phyloP scores from a whole-genome alignment of 2,797 vertebrate species.

The Megaceryle alcyon region DNA sequence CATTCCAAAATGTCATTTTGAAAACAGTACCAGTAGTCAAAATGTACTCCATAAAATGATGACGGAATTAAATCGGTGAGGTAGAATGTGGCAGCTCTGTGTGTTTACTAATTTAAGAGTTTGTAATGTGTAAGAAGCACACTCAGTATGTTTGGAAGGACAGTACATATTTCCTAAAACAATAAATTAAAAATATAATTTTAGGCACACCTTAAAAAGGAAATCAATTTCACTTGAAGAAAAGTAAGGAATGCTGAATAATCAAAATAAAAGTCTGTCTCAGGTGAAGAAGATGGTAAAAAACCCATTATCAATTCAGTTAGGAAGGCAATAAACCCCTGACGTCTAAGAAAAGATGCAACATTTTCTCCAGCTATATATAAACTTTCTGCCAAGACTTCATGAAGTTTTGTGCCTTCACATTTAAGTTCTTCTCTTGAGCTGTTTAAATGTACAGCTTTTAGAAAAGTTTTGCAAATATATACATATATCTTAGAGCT shows the following conservation, averaged over 20 bases:
- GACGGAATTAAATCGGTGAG: not conserved
- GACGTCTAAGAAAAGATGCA: not conserved
- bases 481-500: not conserved
- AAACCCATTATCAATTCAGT: not conserved
- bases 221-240: not conserved
- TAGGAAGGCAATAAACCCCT: not conserved
- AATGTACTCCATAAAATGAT: not conserved
- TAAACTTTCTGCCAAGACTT: slow-evolving; percentile 1
- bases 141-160: not conserved
- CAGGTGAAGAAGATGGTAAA: not conserved
- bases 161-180: not conserved
- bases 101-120: not conserved
- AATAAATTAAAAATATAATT: not conserved
- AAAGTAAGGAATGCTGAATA: not conserved
- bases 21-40: not conserved
- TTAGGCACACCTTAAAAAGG: not conserved
- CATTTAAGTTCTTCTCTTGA: not conserved
- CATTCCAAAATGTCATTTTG: not conserved
- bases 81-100: not conserved
- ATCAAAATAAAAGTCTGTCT: not conserved
- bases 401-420: not conserved
- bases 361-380: not conserved
- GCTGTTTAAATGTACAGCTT: not conserved
- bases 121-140: not conserved
- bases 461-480: not conserved